Percentiles rank a stretch among this genome's conserved stretches.
Conservation (phyloP, 2,113 vertebrate species). For the Poeciliopsis occidentalis region DNA sequence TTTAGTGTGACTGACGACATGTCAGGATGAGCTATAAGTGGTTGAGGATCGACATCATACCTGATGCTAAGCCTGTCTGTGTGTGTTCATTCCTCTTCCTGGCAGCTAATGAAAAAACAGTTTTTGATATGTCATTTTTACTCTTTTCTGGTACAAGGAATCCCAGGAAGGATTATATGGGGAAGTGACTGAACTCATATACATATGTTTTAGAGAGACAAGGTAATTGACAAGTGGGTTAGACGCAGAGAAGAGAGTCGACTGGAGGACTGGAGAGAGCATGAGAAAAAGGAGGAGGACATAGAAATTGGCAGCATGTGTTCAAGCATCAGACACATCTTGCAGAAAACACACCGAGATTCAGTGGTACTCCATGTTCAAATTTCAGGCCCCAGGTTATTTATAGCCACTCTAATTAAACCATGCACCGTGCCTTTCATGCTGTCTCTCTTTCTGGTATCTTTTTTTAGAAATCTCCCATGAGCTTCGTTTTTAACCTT, state of each 20-base stretch:
- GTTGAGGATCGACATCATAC: conserved; percentile 62
- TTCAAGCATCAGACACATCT: conserved; percentile 63
- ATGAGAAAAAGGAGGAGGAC: conserved; percentile 19
- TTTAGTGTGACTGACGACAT: conserved; percentile 47
- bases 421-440: conserved; percentile 56
- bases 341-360: conserved; percentile 64
- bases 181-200: conserved; percentile 36
- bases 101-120: conserved; percentile 67
- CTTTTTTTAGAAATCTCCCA: conserved; percentile 37
- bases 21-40: conserved; percentile 61
- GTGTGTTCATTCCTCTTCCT: conserved; percentile 59
- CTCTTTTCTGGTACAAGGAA: conserved; percentile 35
- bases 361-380: conserved; percentile 70
- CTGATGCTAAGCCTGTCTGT: conserved; percentile 44
- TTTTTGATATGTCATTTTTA: conserved; percentile 61
- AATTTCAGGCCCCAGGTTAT: conserved; percentile 78
- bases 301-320: conserved; percentile 61
- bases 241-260: conserved; percentile 19
- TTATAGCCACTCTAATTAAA: conserved; percentile 79
- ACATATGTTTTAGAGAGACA: conserved; percentile 34
- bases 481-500: conserved; percentile 59
- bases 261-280: conserved; percentile 12
- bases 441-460: conserved; percentile 43
- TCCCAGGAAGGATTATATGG: conserved; percentile 46
- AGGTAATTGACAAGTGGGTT: conserved; percentile 33